Percentiles rank a stretch among this genome's conserved stretches.
Evolutionary conservation across 2,113 vertebrate genomes (phyloP).

Genomic region (Larimichthys polyactis): DNA sequence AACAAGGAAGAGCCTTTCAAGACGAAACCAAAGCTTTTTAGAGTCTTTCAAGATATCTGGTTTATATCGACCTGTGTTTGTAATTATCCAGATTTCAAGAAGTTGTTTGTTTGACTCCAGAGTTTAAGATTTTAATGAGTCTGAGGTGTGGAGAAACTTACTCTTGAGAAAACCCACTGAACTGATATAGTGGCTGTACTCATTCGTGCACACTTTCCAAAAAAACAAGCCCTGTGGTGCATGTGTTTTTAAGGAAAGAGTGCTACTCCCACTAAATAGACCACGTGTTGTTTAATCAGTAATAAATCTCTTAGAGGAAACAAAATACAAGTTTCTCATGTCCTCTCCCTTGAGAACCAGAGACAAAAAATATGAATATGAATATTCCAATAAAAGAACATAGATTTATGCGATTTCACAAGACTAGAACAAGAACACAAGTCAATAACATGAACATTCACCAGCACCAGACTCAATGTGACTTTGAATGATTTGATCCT

Average conservation of each 20-base stretch:
- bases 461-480: slow-evolving; percentile 10
- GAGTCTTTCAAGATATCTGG: slow-evolving; percentile 42
- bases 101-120: slow-evolving; percentile 64
- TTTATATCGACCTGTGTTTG: slow-evolving; percentile 58
- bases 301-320: slow-evolving; percentile 67
- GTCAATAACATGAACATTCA: background rate
- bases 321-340: slow-evolving; percentile 42
- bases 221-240: slow-evolving; percentile 50
- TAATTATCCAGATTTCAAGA: slow-evolving; percentile 63
- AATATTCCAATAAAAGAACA: slow-evolving; percentile 21
- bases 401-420: background rate
- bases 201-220: slow-evolving; percentile 38
- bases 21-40: slow-evolving; percentile 27
- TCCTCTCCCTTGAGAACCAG: slow-evolving; percentile 24
- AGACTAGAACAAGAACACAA: slow-evolving; percentile 7
- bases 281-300: slow-evolving; percentile 49
- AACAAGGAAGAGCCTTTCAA: slow-evolving; percentile 28
- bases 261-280: slow-evolving; percentile 49
- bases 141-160: slow-evolving; percentile 51
- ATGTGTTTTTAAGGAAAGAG: slow-evolving; percentile 69
- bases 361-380: background rate
- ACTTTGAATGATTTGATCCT: slow-evolving; percentile 15
- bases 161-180: slow-evolving; percentile 46
- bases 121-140: slow-evolving; percentile 63
- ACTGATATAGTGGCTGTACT: slow-evolving; percentile 35